phyloP scores from a whole-genome alignment of 1,140 invertebrate genomes.

The Drosophila arizonae region DNA sequence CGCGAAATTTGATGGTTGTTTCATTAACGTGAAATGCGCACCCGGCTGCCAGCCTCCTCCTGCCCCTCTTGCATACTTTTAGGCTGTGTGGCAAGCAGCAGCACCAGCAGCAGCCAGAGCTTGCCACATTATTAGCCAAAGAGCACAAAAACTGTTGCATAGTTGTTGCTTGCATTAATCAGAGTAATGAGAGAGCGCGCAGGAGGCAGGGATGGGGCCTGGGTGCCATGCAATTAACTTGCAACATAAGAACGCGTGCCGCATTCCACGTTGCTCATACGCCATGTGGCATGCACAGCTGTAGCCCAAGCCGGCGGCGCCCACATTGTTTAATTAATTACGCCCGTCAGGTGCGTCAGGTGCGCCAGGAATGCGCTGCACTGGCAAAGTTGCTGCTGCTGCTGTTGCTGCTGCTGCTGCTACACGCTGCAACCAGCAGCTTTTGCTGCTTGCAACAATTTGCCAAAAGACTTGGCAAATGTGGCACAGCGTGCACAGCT shows the following conservation, averaged over 20 bases:
- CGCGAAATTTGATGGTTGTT: slow-evolving; percentile 25
- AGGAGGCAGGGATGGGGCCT: background rate
- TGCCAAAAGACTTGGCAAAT: slow-evolving; percentile 40
- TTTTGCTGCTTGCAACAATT: slow-evolving; percentile 21
- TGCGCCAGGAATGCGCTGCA: slow-evolving; percentile 28
- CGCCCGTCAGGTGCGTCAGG: slow-evolving; percentile 41
- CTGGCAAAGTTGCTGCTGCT: slow-evolving; percentile 6
- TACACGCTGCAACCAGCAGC: background rate
- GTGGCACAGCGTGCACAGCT: slow-evolving; percentile 17
- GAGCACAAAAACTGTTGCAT: slow-evolving; percentile 35
- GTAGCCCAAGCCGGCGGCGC: slow-evolving; percentile 6
- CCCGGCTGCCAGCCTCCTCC: too few species aligned
- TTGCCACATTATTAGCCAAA: slow-evolving; percentile 35
- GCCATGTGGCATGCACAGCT: slow-evolving; percentile 37
- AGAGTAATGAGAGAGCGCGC: background rate
- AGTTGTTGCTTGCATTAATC: slow-evolving; percentile 12
- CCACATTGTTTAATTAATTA: slow-evolving; percentile 77
- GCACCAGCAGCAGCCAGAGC: background rate
- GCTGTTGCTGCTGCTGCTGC: background rate
- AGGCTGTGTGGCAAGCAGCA: slow-evolving; percentile 1
- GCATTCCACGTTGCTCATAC: slow-evolving; percentile 48
- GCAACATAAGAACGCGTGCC: slow-evolving; percentile 28
- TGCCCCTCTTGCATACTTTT: slow-evolving; percentile 28
- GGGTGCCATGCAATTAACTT: slow-evolving; percentile 60
- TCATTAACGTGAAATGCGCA: slow-evolving; percentile 6